Evolutionary conservation across 2,113 vertebrate genomes (phyloP).

Genomic region (Pavo muticus): DNA sequence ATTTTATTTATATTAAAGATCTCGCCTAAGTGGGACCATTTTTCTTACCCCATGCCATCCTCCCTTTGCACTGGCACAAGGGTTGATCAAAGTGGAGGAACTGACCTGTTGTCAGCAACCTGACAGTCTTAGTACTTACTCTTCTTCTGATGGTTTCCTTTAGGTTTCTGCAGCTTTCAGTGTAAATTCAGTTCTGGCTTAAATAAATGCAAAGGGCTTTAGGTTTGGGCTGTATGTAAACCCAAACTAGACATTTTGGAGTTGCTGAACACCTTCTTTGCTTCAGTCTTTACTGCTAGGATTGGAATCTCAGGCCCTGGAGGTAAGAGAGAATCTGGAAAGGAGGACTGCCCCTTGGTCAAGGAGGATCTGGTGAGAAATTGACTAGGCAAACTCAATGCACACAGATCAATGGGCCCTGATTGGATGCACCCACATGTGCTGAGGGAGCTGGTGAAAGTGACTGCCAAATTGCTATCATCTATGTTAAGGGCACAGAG

Average conservation of each 20-base stretch:
- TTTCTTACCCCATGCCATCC: neutral
- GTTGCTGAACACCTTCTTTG: no score
- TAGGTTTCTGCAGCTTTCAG: neutral
- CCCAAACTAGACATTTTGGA: neutral
- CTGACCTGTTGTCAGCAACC: neutral
- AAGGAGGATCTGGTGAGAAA: no score
- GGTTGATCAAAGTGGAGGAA: neutral
- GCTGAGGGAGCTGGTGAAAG: no score
- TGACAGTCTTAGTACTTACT: neutral
- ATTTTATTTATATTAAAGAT: neutral
- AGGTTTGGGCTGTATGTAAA: neutral
- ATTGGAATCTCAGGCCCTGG: no score
- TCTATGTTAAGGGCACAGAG: no score
- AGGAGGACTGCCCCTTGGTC: no score
- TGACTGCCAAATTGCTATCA: no score
- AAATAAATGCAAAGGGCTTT: neutral
- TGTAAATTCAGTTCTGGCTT: neutral
- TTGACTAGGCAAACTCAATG: no score
- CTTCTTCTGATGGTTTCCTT: neutral
- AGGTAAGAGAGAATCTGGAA: no score
- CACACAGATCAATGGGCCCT: no score
- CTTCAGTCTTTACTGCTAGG: no score
- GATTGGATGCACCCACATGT: no score
- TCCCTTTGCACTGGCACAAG: neutral
- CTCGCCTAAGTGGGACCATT: rapidly evolving